Percentiles rank a stretch among this genome's conserved stretches.
phyloP scores from a whole-genome alignment of 2,797 vertebrate species.

The Enteromius treurensis region DNA sequence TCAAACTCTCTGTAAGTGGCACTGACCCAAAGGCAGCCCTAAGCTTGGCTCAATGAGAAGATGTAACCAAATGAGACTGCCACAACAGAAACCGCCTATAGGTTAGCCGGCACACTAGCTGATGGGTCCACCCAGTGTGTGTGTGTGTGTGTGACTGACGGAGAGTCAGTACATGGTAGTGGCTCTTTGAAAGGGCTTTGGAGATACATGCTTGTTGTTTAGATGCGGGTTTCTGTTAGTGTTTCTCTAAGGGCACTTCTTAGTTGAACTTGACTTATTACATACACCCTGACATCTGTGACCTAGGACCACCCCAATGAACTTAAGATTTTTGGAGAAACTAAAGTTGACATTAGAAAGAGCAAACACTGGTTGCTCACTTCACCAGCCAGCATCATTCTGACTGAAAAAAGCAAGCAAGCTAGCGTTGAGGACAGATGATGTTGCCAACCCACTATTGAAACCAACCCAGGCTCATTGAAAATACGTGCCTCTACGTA shows the following conservation, averaged over 20 bases:
- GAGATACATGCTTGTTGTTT: conserved; percentile 67
- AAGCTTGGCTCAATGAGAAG: conserved; percentile 70
- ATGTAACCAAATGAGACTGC: conserved; percentile 81
- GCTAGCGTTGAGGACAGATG: neutral
- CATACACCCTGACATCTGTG: conserved; percentile 72
- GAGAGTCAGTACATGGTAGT: neutral
- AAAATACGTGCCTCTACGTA: too few species aligned
- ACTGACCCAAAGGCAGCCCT: conserved; percentile 68
- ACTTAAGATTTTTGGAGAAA: conserved; percentile 69
- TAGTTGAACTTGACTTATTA: conserved; percentile 74
- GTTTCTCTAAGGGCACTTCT: conserved; percentile 64
- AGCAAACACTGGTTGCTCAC: conserved; percentile 70
- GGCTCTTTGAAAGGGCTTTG: conserved; percentile 37
- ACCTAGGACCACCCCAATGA: conserved; percentile 74
- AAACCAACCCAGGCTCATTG: neutral
- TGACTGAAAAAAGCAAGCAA: neutral
- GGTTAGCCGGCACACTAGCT: conserved; percentile 56
- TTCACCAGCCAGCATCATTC: conserved; percentile 46
- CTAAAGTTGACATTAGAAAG: conserved; percentile 69
- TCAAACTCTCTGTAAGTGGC: conserved; percentile 73
- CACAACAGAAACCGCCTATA: conserved; percentile 75
- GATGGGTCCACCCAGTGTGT: conserved; percentile 17
- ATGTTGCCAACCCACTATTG: neutral
- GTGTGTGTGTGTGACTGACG: conserved; percentile 9
- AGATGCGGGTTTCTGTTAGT: conserved; percentile 74